Evolutionary conservation across 2,113 vertebrate genomes (phyloP).

Genomic region (Sorex fumeus): DNA sequence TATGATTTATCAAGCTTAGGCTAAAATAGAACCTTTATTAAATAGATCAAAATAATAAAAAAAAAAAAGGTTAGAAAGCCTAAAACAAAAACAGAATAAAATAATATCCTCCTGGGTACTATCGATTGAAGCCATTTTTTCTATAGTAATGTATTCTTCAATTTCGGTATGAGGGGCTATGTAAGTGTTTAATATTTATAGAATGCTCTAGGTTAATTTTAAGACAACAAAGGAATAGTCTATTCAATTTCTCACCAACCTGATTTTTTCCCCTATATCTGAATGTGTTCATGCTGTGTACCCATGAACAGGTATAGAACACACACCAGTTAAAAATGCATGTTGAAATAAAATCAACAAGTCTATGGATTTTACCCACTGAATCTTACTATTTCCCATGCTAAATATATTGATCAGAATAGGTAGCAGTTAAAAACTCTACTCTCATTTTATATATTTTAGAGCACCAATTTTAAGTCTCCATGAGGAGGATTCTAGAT

Average conservation of each 20-base stretch:
- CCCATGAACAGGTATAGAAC: not conserved
- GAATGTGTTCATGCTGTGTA: slow-evolving; percentile 20
- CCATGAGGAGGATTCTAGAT: not conserved
- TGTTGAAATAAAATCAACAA: slow-evolving; percentile 41
- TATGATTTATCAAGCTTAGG: slow-evolving; percentile 51
- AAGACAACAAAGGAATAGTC: not conserved
- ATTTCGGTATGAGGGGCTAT: not conserved
- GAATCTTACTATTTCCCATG: slow-evolving; percentile 57
- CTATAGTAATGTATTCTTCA: slow-evolving; percentile 50
- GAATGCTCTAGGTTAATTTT: slow-evolving; percentile 53
- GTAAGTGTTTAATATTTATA: not conserved
- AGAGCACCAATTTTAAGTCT: slow-evolving; percentile 54
- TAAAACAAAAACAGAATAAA: slow-evolving; percentile 37
- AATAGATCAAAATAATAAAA: slow-evolving; percentile 53
- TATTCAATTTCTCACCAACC: slow-evolving; percentile 59
- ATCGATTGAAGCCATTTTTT: slow-evolving; percentile 24
- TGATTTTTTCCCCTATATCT: slow-evolving; percentile 35
- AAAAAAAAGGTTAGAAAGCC: slow-evolving; percentile 38
- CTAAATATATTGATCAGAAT: slow-evolving; percentile 41
- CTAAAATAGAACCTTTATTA: slow-evolving; percentile 54
- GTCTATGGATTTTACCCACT: slow-evolving; percentile 41
- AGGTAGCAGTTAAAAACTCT: slow-evolving; percentile 49
- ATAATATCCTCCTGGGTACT: slow-evolving; percentile 17
- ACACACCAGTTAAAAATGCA: slow-evolving; percentile 25
- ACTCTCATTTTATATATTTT: slow-evolving; percentile 63